phyloP scores from a whole-genome alignment of 2,113 vertebrate species.

The Chroicocephalus ridibundus region DNA sequence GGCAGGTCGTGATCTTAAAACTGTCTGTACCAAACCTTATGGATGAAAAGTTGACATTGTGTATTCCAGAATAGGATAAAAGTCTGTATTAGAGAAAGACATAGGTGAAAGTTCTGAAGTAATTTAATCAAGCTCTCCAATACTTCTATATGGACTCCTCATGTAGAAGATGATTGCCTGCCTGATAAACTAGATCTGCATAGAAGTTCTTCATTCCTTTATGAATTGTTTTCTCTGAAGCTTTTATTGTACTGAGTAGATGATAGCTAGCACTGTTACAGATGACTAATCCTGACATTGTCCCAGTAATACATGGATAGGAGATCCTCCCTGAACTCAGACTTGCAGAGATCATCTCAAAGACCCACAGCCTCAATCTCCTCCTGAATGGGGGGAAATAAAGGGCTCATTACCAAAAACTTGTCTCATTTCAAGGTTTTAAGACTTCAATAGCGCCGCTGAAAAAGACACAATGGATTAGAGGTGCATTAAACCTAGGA shows the following conservation, averaged over 20 bases:
- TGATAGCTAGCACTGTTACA: not conserved
- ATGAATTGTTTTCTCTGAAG: not conserved
- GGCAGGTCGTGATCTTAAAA: not conserved
- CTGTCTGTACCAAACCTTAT: not conserved
- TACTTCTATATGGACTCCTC: not conserved
- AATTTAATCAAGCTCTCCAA: not conserved
- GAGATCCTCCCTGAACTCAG: not conserved
- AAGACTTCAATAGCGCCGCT: not conserved
- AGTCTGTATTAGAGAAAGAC: not conserved
- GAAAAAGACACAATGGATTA: not conserved
- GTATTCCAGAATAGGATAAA: not conserved
- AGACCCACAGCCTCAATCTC: not conserved
- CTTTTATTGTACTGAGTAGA: not conserved
- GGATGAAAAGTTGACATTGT: not conserved
- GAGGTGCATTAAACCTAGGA: not conserved
- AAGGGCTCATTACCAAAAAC: not conserved
- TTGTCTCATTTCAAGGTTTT: not conserved
- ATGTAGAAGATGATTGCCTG: not conserved
- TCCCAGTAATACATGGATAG: not conserved
- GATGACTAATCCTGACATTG: not conserved
- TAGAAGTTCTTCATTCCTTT: not conserved
- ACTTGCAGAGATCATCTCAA: not conserved
- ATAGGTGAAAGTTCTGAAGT: not conserved
- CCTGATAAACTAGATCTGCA: not conserved
- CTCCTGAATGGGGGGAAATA: not conserved